A percentile compares a stretch with the other conserved stretches of the same genome.
Conservation (phyloP, 2,113 vertebrate species). For the Genyomyrus donnyi region DNA sequence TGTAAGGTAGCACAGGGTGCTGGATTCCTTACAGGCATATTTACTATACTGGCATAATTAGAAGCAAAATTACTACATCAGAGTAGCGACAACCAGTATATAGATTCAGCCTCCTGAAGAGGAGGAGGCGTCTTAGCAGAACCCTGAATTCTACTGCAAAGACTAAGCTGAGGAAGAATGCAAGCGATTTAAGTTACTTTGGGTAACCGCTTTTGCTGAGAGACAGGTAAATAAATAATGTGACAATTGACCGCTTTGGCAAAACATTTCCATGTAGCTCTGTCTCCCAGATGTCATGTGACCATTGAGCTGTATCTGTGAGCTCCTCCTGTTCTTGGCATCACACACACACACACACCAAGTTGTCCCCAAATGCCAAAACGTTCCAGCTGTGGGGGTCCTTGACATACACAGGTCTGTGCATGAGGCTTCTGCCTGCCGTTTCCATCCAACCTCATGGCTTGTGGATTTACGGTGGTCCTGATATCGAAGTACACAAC, state of each 20-base stretch:
- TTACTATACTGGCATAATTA: not conserved
- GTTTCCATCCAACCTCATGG: not conserved
- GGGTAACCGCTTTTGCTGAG: not conserved
- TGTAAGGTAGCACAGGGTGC: not conserved
- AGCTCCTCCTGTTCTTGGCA: not conserved
- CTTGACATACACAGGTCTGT: not conserved
- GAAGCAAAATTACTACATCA: not conserved
- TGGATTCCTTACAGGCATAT: not conserved
- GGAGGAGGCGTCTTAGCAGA: not conserved
- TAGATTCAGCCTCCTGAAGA: not conserved
- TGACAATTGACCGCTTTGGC: not conserved
- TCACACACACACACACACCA: not conserved
- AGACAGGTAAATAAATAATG: constrained; percentile 1
- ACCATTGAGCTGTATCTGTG: not conserved
- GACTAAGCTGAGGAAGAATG: not conserved
- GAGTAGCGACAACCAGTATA: not conserved
- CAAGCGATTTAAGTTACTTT: not conserved
- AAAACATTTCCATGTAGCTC: not conserved
- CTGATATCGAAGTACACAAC: not conserved
- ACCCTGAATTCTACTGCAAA: not conserved
- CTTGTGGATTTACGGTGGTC: not conserved
- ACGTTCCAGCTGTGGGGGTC: not conserved
- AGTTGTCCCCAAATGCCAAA: not conserved
- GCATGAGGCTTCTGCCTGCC: not conserved
- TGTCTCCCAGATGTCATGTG: not conserved